Evolutionary conservation across 2,888 invertebrate species (phyloP), one percentile per base, ranked within the genome.

Genomic region (Sussaba pulchella): DNA sequence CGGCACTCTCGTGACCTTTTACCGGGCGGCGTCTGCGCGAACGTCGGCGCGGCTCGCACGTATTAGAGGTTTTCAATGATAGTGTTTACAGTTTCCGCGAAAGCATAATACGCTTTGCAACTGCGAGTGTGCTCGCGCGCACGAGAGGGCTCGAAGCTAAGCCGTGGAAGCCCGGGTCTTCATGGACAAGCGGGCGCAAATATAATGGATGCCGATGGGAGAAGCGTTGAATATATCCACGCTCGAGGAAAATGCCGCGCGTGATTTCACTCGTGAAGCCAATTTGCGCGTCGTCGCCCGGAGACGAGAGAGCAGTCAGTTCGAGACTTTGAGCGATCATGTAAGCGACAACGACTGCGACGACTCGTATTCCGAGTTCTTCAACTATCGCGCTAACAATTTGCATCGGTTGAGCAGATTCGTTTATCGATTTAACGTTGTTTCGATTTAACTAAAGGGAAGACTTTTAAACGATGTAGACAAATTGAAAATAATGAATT

Each of bases 211-310:
- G 71, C 72, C 39, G 66, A 41, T 45, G 57, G 31, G 45, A 24
- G 45, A 71, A 61, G 57, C 43, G 24, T 6, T 31, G 52, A 45
- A 41, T 47, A 47, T 19, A 26, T 24, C 69, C 36, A 70, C 54
- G 52, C 75, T 67, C 21, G 47, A 41, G 82, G 81, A 82, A 84
- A 84, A 84, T 83, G 82, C 82, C 82, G 85, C 81, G 84, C 81
- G 85, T 84, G 87, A 88, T 88, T 88, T 88, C 88, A 87, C 87
- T 85, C 82, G 84, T 76, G 79, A 41, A 75, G 87, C 83, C 84
- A 85, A 87, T 85, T 87, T 84, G 82, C 87, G 81, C 84, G 84
- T 86, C 81, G 82, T 82, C 83, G 82, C 80, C 70, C 81, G 77
- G 50, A 71, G 67, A 78, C 43, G 54, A 61, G 72, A 73, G 66